A percentile compares a stretch with the other conserved stretches of the same genome.
Conservation (phyloP, 2,888 invertebrate species). For the Cephus pygmeus region DNA sequence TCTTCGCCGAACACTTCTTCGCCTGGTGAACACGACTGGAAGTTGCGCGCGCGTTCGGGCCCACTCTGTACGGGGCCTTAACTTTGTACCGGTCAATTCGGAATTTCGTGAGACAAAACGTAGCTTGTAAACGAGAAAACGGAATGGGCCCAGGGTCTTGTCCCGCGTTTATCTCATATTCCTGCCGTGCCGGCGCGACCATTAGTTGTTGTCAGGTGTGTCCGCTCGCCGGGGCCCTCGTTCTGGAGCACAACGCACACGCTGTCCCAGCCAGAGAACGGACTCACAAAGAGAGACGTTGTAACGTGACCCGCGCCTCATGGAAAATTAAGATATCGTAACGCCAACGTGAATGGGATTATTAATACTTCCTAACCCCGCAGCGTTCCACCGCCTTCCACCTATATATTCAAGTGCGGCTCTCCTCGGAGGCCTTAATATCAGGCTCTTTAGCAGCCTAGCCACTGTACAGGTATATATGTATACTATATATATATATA, state of each 20-base stretch:
- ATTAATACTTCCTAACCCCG: constrained; percentile 40
- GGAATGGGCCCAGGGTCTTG: constrained; percentile 45
- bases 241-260: constrained; percentile 11
- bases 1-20: not conserved
- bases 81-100: constrained; percentile 7
- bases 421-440: not conserved
- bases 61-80: constrained; percentile 3
- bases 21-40: not conserved
- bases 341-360: constrained; percentile 46
- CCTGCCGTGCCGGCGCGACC: constrained; percentile 46
- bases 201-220: constrained; percentile 61
- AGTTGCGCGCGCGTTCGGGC: not conserved
- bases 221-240: constrained; percentile 35
- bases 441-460: not conserved
- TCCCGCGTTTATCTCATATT: constrained; percentile 54
- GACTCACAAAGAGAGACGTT: constrained; percentile 49
- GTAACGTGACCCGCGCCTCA: constrained; percentile 51
- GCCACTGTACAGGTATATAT: too few relatives aligned
- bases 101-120: constrained; percentile 20
- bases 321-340: constrained; percentile 59
- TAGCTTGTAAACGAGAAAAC: constrained; percentile 53
- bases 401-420: not conserved
- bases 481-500: constrained; percentile 1
- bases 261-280: not conserved
- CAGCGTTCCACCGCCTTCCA: not conserved